These are phyloP conservation scores for Alethe castanea DNA, from an alignment of 2,113 vertebrate genomes.

Conservation along the genomic window DNA sequence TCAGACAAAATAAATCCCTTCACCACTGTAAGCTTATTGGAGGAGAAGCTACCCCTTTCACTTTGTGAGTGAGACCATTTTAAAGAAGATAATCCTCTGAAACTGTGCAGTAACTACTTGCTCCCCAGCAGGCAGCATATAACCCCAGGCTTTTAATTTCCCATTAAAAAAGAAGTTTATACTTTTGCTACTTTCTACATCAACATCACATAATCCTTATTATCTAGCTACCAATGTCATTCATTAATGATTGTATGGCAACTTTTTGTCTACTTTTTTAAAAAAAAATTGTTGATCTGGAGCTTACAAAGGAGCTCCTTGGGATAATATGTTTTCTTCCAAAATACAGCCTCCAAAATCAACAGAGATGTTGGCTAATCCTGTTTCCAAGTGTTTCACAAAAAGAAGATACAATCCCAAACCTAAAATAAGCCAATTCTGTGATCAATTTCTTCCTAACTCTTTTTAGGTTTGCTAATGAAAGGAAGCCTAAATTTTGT, in stretches of 20 bases:
- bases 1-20: background rate
- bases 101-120: background rate
- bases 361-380: slow-evolving; percentile 59
- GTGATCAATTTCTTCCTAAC: background rate
- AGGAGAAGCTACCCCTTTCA: background rate
- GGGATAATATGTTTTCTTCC: slow-evolving; percentile 68
- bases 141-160: background rate
- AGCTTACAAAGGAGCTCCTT: slow-evolving; percentile 70
- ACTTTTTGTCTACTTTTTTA: background rate
- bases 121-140: background rate
- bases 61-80: background rate
- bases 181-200: background rate
- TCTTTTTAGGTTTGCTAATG: background rate
- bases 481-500: background rate
- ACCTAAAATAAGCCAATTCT: slow-evolving; percentile 74
- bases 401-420: slow-evolving; percentile 53
- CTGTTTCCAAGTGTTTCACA: slow-evolving; percentile 56
- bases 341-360: slow-evolving; percentile 53
- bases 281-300: background rate
- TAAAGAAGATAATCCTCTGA: background rate
- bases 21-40: background rate
- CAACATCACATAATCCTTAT: background rate
- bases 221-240: background rate
- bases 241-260: background rate
- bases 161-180: background rate